These are phyloP conservation scores for Platyrinchus mystaceus DNA, from an alignment of 2,797 vertebrate species.

Conservation along the genomic window DNA sequence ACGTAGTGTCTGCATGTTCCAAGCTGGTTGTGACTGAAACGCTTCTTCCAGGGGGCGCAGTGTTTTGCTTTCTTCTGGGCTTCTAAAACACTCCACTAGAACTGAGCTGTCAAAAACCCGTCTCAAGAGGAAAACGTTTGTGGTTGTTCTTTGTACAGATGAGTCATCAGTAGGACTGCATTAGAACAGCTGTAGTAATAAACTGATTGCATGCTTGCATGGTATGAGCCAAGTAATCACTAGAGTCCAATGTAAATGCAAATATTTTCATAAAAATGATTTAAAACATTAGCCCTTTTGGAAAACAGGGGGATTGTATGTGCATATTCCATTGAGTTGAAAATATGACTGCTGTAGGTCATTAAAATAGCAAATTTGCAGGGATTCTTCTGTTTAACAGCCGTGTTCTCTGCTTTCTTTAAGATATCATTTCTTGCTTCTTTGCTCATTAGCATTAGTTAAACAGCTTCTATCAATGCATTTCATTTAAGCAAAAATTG, in stretches of 20 bases:
- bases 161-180: neutral
- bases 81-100: neutral
- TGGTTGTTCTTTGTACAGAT: neutral
- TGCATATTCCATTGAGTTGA: conserved; percentile 15
- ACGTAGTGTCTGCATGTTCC: neutral
- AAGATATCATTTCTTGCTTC: conserved; percentile 18
- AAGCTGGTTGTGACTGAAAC: neutral
- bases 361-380: conserved; percentile 32
- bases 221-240: conserved; percentile 32
- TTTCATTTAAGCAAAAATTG: conserved; percentile 26
- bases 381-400: neutral
- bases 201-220: conserved; percentile 38
- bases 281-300: conserved; percentile 34
- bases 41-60: neutral
- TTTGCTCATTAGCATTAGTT: conserved; percentile 43
- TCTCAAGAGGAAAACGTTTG: neutral
- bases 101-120: neutral
- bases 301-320: neutral
- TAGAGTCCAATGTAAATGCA: conserved; percentile 54
- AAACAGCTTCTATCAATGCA: conserved; percentile 3
- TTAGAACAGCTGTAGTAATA: conserved; percentile 4
- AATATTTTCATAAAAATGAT: conserved; percentile 63
- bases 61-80: neutral
- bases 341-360: conserved; percentile 31
- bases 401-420: neutral